These are phyloP conservation scores for Neolamprologus caudopunctatus DNA, from an alignment of 2,113 vertebrate species.

Conservation along the genomic window DNA sequence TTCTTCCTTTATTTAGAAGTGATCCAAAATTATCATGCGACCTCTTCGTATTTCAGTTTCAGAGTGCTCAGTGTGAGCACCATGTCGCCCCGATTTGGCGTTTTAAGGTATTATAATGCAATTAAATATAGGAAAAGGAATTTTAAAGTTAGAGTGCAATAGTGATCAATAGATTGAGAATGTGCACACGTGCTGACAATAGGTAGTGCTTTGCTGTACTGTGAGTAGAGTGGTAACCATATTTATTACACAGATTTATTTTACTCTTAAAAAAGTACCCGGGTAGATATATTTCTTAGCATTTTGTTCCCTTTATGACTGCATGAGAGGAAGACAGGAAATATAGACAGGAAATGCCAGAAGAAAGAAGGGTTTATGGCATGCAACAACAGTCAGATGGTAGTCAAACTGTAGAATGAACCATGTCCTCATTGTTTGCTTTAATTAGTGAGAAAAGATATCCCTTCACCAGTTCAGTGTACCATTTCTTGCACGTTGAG, in stretches of 20 bases:
- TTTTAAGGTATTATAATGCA: neutral
- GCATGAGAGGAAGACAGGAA: neutral
- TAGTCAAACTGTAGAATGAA: neutral
- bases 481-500: neutral
- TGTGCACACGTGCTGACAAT: neutral
- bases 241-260: neutral
- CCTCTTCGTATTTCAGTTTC: neutral
- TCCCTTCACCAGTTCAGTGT: neutral
- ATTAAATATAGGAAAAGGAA: neutral
- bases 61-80: neutral
- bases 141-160: neutral
- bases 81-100: fast-evolving
- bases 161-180: neutral
- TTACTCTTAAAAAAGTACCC: neutral
- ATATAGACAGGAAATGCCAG: neutral
- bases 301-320: neutral
- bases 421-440: neutral
- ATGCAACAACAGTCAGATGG: neutral
- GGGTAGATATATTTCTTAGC: neutral
- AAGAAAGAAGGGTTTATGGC: neutral
- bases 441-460: neutral
- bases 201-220: neutral
- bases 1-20: neutral
- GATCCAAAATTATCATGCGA: neutral
- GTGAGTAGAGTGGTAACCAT: neutral